Evolutionary conservation across 2,888 invertebrate genomes (phyloP).

Genomic region (Leptopterna dolabrata): DNA sequence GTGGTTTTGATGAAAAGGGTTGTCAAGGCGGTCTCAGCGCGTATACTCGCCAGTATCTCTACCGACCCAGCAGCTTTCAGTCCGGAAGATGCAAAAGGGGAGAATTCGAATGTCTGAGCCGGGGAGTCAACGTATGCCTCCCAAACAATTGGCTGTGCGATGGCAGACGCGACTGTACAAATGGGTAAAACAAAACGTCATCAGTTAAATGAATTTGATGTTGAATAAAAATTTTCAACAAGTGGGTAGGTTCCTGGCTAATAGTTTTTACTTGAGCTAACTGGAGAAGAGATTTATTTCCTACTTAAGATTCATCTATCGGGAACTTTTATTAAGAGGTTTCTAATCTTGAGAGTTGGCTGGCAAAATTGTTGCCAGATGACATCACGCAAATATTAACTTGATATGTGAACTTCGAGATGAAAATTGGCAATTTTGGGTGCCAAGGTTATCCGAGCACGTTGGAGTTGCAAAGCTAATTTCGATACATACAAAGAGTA

Average conservation of each 20-base stretch:
- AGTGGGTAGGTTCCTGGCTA: conserved; percentile 61
- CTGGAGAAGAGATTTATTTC: not conserved
- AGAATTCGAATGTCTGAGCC: conserved; percentile 62
- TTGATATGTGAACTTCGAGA: too few species aligned
- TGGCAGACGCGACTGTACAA: conserved; percentile 65
- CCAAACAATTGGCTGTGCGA: conserved; percentile 65
- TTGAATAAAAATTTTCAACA: conserved; percentile 30
- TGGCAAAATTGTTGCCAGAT: too few species aligned
- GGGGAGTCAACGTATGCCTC: conserved; percentile 63
- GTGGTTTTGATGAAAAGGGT: conserved; percentile 61
- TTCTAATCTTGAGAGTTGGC: too few species aligned
- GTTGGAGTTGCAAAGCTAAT: too few species aligned
- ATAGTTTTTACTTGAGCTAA: not conserved
- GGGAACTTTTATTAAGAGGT: too few species aligned
- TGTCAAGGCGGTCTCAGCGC: conserved; percentile 55
- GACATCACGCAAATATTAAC: too few species aligned
- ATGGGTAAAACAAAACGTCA: conserved; percentile 65
- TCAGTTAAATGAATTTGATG: too few species aligned
- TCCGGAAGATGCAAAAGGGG: conserved; percentile 60
- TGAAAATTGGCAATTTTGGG: too few species aligned
- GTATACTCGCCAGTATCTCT: conserved; percentile 30
- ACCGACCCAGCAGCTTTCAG: conserved; percentile 48
- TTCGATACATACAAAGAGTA: too few species aligned
- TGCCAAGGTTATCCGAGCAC: too few species aligned
- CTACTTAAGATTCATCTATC: too few species aligned